Evolutionary conservation across 2,888 invertebrate species (phyloP).

Genomic region (Eristalis pertinax): DNA sequence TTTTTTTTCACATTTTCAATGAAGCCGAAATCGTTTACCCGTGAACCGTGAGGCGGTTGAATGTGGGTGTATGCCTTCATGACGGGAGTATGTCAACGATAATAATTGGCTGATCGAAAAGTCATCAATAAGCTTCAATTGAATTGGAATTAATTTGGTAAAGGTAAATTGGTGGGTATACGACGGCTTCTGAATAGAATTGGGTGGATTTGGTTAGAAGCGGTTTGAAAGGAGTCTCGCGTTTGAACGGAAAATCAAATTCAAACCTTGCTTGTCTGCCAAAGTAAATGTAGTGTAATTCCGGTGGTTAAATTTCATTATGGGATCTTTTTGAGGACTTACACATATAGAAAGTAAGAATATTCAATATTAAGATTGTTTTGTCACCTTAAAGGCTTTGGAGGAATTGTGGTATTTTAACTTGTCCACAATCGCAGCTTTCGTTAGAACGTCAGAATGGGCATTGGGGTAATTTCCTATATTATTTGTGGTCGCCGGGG

Average conservation of each 20-base stretch:
- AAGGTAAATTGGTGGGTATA: conserved; percentile 36
- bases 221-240: background rate
- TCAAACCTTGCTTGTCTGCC: background rate
- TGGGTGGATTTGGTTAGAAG: conserved; percentile 16
- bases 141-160: conserved; percentile 55
- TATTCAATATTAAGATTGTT: too few relatives aligned
- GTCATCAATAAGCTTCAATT: conserved; percentile 63
- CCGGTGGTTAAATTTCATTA: background rate
- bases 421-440: too few relatives aligned
- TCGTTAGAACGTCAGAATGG: too few relatives aligned
- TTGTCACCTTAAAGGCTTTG: too few relatives aligned
- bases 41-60: background rate
- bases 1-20: conserved; percentile 24
- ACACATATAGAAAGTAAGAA: too few relatives aligned
- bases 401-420: too few relatives aligned
- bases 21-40: conserved; percentile 16
- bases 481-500: too few relatives aligned
- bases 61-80: conserved; percentile 12
- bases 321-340: background rate
- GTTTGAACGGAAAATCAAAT: background rate
- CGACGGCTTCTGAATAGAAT: background rate
- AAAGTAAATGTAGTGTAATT: background rate
- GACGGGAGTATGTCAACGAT: conserved; percentile 37
- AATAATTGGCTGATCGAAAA: conserved; percentile 55
- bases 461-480: too few relatives aligned